Base-by-base conservation (phyloP, 2,888 invertebrate genomes). In the Mythimna vitellina region DNA sequence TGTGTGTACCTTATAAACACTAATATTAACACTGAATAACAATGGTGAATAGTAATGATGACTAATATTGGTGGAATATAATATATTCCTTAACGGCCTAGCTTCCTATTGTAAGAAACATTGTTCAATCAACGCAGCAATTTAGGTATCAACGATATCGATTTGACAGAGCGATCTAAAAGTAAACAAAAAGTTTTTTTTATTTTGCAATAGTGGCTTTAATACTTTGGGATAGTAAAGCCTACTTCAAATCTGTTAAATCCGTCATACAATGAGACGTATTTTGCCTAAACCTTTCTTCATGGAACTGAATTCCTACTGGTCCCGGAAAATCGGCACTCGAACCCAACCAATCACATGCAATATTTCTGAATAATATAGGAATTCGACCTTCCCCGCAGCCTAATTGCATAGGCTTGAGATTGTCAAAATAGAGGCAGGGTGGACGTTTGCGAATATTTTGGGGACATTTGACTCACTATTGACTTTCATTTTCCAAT, bases 391-490 rank as follows among this genome's bases (percentile, higher is more conserved):
- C 32, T 14, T 22, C 14, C 42, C 38, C 54, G 54, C 46, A 63
- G 62, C 63, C 58, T 71, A 82, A 71, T 82, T 82, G 57, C 71
- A 82, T 82, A 61, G 65, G 53, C 53, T 78, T 78, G 65, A 72
- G 60, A 60, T 63, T 51, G 54, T 53, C 73, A 72, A 83, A 78
- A 79, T 72, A 72, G 49, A 51, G 67, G 7, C 35, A 51, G 54
- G 17, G 32, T 60, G 8, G 12, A 56, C 22, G 32, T 62, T 51
- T 17, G 25, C 25, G 75, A 35, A 51, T 29, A 74, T 63, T 62
- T 62, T 75, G 3, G 12, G 14, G 12, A 57, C 25, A 38, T 57
- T 79, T n/a, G 29, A n/a, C 12, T 56, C 32, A 62, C 73, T 74
- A 42, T 51, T 80, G 58, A 49, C n/a, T 58, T 10, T 61, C 12